These are phyloP conservation scores for Drosophila nr. perissopoda DNA, from an alignment of 2,888 invertebrate species.

Conservation along the genomic window DNA sequence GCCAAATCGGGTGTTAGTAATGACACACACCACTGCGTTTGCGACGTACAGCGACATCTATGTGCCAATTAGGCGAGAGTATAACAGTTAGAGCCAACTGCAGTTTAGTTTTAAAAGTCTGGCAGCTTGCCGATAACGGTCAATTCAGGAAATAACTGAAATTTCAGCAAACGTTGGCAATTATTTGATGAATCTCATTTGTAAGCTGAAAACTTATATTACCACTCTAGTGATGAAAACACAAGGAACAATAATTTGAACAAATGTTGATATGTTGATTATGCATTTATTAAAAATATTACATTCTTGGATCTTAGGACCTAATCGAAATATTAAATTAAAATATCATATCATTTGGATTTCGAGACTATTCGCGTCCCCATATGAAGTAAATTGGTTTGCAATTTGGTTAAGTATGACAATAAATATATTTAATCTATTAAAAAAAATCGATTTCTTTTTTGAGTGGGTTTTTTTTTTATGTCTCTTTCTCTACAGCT, in stretches of 20 bases:
- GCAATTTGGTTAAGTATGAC: conserved; percentile 36
- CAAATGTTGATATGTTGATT: conserved; percentile 23
- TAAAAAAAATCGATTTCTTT: conserved; percentile 35
- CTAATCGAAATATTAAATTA: conserved; percentile 47
- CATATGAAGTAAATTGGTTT: conserved; percentile 25
- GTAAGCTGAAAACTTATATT: background rate
- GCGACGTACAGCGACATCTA: conserved; percentile 27
- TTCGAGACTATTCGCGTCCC: conserved; percentile 20
- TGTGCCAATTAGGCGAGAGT: background rate
- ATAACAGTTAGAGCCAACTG: conserved; percentile 26
- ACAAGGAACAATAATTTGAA: background rate
- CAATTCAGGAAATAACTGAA: background rate
- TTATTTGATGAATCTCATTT: background rate
- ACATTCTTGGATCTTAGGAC: conserved; percentile 48
- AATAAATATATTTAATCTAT: conserved; percentile 42
- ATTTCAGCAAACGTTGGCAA: background rate
- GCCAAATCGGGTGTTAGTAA: background rate
- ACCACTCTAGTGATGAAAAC: too few relatives aligned
- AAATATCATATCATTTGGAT: conserved; percentile 48
- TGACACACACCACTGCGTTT: background rate
- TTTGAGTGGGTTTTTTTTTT: background rate
- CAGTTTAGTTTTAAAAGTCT: background rate
- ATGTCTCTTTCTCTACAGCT: conserved; percentile 12
- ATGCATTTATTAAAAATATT: conserved; percentile 68
- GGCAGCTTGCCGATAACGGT: conserved; percentile 35